Conservation (phyloP, 1,140 invertebrate species). For the Drosophila nasuta region DNA sequence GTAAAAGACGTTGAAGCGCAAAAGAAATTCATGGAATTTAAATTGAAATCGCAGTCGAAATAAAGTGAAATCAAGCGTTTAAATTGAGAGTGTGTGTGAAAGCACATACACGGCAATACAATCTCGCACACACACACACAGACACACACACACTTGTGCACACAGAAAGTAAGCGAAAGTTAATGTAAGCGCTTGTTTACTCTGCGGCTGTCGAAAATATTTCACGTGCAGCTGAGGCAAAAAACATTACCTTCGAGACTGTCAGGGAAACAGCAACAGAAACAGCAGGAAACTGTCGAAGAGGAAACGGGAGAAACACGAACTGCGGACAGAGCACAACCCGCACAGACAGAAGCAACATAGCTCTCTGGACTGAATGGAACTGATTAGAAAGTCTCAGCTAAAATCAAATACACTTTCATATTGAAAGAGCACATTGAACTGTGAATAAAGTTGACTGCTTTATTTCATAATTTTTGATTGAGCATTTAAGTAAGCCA, state of each 20-base stretch:
- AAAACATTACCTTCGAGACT: slow-evolving; percentile 67
- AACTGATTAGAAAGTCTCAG: background rate
- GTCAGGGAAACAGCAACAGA: slow-evolving; percentile 9
- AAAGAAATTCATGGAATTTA: slow-evolving; percentile 75
- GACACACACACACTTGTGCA: background rate
- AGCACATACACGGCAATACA: background rate
- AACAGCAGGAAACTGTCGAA: slow-evolving; percentile 1
- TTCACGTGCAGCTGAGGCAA: slow-evolving; percentile 73
- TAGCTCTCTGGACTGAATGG: background rate
- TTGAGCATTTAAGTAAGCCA: too few relatives aligned
- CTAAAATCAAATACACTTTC: slow-evolving; percentile 10
- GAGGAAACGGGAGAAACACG: slow-evolving; percentile 30
- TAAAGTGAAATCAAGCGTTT: slow-evolving; percentile 83
- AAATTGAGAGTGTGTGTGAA: slow-evolving; percentile 54
- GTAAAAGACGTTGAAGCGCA: slow-evolving; percentile 54
- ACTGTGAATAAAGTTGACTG: too few relatives aligned
- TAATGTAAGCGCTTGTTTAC: slow-evolving; percentile 78
- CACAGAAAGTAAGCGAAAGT: slow-evolving; percentile 62
- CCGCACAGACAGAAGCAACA: slow-evolving; percentile 1
- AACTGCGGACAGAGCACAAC: slow-evolving; percentile 30
- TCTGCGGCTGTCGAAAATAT: slow-evolving; percentile 76
- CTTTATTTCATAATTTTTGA: too few relatives aligned
- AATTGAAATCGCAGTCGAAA: slow-evolving; percentile 83
- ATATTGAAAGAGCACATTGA: background rate
- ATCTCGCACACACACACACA: slow-evolving; percentile 4